Conservation (phyloP, 1,140 invertebrate genomes). For the Formica selysi region DNA sequence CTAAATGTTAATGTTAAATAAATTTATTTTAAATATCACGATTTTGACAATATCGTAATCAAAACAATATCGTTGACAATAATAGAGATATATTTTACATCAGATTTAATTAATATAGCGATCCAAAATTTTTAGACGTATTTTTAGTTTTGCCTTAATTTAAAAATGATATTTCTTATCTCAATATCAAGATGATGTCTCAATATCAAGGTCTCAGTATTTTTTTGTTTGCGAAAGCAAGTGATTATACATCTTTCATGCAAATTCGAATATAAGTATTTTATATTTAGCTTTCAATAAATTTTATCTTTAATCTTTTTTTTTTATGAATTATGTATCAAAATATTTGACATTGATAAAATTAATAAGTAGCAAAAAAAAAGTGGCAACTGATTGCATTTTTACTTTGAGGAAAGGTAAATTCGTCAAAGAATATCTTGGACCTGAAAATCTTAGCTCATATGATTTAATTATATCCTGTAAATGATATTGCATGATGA, state of each 20-base stretch:
- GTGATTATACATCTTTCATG: background rate
- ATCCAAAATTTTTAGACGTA: conserved; percentile 28
- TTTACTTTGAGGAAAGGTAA: background rate
- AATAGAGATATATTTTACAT: background rate
- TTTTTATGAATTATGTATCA: background rate
- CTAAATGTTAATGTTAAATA: background rate
- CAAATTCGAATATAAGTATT: background rate
- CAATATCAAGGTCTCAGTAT: background rate
- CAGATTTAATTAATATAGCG: conserved; percentile 40
- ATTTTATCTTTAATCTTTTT: background rate
- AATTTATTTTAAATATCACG: background rate
- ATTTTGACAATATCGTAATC: background rate
- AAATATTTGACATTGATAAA: background rate
- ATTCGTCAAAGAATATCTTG: background rate
- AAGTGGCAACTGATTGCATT: background rate
- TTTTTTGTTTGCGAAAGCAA: background rate
- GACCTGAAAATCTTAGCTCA: background rate
- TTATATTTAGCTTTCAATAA: background rate
- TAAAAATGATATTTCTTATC: background rate
- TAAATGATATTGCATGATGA: background rate
- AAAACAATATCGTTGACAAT: background rate
- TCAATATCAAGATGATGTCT: conserved; percentile 12
- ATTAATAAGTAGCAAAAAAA: background rate
- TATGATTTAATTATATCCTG: background rate
- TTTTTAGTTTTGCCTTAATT: conserved; percentile 22